phyloP scores from a whole-genome alignment of 2,113 vertebrate species.

The Calypte anna region DNA sequence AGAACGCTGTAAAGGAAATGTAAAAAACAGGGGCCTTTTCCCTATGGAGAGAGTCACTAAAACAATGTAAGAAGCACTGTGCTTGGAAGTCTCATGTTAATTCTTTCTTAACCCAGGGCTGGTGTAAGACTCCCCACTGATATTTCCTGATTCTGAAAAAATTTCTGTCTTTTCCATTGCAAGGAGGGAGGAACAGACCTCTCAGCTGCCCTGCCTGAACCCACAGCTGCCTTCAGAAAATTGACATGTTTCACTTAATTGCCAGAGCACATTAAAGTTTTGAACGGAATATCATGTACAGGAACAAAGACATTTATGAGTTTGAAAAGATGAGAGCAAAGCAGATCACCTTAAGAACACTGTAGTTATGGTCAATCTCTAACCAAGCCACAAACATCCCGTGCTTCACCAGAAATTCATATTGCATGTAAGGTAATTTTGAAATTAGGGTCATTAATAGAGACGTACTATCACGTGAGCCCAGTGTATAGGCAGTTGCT shows the following conservation, averaged over 20 bases:
- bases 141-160: neutral
- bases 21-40: neutral
- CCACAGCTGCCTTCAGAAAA: neutral
- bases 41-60: neutral
- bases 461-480: neutral
- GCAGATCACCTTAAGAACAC: neutral
- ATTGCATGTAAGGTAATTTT: neutral
- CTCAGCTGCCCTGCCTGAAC: neutral
- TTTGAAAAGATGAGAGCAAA: neutral
- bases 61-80: neutral
- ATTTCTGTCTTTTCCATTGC: neutral
- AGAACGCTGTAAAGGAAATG: neutral
- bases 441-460: neutral
- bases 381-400: neutral
- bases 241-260: neutral
- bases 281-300: neutral
- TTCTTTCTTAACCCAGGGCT: neutral
- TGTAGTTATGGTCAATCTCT: neutral
- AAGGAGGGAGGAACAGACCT: neutral
- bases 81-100: neutral
- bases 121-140: neutral
- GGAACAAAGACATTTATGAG: neutral
- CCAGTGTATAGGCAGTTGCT: neutral
- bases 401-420: neutral
- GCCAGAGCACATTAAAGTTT: neutral